Percentiles rank a stretch among this genome's conserved stretches.
phyloP scores from a whole-genome alignment of 2,888 invertebrate species.

The Protula sp. region DNA sequence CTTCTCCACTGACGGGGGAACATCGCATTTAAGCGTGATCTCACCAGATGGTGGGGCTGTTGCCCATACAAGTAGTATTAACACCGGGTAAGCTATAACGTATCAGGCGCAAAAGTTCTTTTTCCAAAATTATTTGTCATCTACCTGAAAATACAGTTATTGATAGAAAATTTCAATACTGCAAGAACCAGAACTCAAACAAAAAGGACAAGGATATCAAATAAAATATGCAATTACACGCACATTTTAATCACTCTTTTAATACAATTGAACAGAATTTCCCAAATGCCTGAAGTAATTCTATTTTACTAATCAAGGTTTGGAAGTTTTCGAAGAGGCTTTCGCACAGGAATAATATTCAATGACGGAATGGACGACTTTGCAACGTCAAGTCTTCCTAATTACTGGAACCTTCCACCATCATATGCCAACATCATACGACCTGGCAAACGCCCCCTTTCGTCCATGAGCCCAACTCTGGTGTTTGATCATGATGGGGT shows the following conservation, averaged over 20 bases:
- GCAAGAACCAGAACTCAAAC: too few relatives aligned
- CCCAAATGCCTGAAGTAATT: too few relatives aligned
- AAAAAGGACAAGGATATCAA: too few relatives aligned
- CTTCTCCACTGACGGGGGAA: conserved; percentile 27
- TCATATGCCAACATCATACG: background rate
- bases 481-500: background rate
- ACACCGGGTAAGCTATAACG: conserved; percentile 46
- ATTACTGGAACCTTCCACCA: background rate
- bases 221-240: too few relatives aligned
- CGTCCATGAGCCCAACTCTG: background rate
- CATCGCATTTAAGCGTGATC: conserved; percentile 46
- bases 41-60: conserved; percentile 48
- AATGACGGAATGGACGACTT: conserved; percentile 91
- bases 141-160: too few relatives aligned
- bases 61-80: conserved; percentile 46
- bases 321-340: conserved; percentile 62
- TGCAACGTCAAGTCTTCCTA: conserved; percentile 61
- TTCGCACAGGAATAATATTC: conserved; percentile 69
- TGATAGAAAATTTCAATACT: too few relatives aligned
- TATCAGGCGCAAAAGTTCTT: too few relatives aligned
- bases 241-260: too few relatives aligned
- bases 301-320: too few relatives aligned
- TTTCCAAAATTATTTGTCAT: too few relatives aligned
- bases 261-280: too few relatives aligned
- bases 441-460: background rate